Evolutionary conservation across 37 sponge, comb jelly and placozoan genomes (phyloP).

Genomic region (Crambe crambe): DNA sequence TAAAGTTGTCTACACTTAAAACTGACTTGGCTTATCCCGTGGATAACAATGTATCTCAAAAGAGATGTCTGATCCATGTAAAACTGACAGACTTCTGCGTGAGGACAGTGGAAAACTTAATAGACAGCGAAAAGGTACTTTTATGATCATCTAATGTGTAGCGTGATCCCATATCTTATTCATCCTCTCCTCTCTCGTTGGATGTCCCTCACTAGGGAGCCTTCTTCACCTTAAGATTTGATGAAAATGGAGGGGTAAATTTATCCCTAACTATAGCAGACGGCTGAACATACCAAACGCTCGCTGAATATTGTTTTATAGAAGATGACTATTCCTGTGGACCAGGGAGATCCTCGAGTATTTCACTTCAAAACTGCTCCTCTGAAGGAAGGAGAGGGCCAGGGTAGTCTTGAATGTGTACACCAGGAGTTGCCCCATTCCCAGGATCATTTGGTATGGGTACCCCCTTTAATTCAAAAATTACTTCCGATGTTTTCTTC

Average conservation of each 20-base stretch:
- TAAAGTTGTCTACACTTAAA: constrained; percentile 41
- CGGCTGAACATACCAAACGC: neutral
- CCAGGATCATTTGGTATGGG: neutral
- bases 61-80: constrained; percentile 62
- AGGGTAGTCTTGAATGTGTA: constrained; percentile 63
- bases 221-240: constrained; percentile 62
- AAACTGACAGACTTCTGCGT: constrained; percentile 75
- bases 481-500: neutral
- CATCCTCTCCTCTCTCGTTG: too few species aligned
- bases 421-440: constrained; percentile 37
- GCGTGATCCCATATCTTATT: neutral
- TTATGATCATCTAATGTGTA: neutral
- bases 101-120: constrained; percentile 61
- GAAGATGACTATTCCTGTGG: constrained; percentile 51
- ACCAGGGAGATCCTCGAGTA: neutral
- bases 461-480: neutral
- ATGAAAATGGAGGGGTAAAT: constrained; percentile 66
- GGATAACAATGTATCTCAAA: neutral
- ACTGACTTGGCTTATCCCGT: constrained; percentile 31
- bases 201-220: constrained; percentile 42
- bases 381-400: constrained; percentile 16
- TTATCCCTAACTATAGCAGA: neutral
- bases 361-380: constrained; percentile 48
- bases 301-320: neutral
- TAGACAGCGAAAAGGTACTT: constrained; percentile 56